Base-by-base conservation (phyloP, 2,888 invertebrate genomes). In the Heliconius charithonia region DNA sequence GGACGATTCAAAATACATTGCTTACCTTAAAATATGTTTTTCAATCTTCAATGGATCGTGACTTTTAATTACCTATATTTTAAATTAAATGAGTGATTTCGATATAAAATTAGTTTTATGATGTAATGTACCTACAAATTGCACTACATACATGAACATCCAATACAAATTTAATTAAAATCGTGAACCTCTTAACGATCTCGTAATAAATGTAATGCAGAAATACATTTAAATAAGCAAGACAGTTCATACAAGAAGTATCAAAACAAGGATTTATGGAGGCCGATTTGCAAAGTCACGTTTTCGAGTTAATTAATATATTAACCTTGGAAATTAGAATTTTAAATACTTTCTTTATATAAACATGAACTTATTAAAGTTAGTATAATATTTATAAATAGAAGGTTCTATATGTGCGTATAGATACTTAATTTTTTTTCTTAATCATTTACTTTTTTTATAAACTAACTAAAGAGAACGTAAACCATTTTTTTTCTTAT, bases 201-300 rank as follows among this genome's bases (percentile, higher is more conserved):
- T 25, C 19, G 4, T 70, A 27, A 70, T 59, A 59, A 32, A 59
- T 72, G 72, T 37, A 59, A 37, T 32, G 59, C 27, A 41, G 37
- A 63, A 27, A 76, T 63, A 78, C 73, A 76, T 78, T 78, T 69
- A 80, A 75, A 78, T 80, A 71, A 67, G 59, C 65, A 72, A 73
- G 41, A 80, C 73, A 77, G 75, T 72, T 75, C 62, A 75, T 22
- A 74, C 51, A 75, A n/a, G 75, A 41, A 81, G 71, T 29, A 69
- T 56, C 78, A 76, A 76, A 78, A 73, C 62, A 67, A 73, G 76
- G 78, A 78, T 80, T 66, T 69, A 56, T 75, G 72, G 37, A 81
- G 79, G 77, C 41, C 81, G 72, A 67, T 51, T 75, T 56, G 67
- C 59, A 27, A 32, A 77, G 77, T 81, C 79, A 81, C 79, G 81